Evolutionary conservation across 2,113 vertebrate species (phyloP), one percentile per base, ranked within the genome.

Genomic region (Scartelaos histophorus): DNA sequence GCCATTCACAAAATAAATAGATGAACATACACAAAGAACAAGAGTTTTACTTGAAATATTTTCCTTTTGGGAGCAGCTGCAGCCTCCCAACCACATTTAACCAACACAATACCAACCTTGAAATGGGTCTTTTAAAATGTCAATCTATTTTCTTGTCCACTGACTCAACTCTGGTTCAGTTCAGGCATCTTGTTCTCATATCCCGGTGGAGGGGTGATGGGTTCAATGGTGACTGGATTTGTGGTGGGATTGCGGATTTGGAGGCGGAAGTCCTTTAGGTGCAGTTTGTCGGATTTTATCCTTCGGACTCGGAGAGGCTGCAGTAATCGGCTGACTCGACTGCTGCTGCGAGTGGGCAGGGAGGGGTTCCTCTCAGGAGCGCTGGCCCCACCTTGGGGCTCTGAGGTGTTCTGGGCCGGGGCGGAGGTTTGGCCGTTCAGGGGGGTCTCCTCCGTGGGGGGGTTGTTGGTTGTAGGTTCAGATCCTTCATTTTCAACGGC

Each of bases 231-330:
- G 46, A 95, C 84, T 0, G 84, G 79, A 0, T 88, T 87, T 68
- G 88, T 79, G 3, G 91, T 93, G 17, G 93, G 93, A 57, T 83
- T 94, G 0, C 91, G 83, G 53, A 94, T 92, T 75, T 94, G 90
- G 49, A 94, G 79, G 21, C 89, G 91, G 65, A 99, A 93, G 79
- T 97, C 95, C 87, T 96, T 98, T 22, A 96, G 87, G 86, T 98
- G 96, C 29, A 98, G 93, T 85, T 97, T 98, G 83, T 99, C 98
- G 0, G 97, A 99, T 78, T 96, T 97, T 85, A 98, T 97, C 80
- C 98, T 93, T 13, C 97, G 94, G 2, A 98, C 93, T 66, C 94
- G 94, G 5, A 97, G 93, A 0, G 98, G 96, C 58, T 94, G 94
- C 66, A 98, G 93, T 56, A 92, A 88, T 24, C 94, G 95, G 83